Evolutionary conservation across 2,888 invertebrate species (phyloP), one percentile per base, ranked within the genome.

Genomic region (Orthonevra nobilis): DNA sequence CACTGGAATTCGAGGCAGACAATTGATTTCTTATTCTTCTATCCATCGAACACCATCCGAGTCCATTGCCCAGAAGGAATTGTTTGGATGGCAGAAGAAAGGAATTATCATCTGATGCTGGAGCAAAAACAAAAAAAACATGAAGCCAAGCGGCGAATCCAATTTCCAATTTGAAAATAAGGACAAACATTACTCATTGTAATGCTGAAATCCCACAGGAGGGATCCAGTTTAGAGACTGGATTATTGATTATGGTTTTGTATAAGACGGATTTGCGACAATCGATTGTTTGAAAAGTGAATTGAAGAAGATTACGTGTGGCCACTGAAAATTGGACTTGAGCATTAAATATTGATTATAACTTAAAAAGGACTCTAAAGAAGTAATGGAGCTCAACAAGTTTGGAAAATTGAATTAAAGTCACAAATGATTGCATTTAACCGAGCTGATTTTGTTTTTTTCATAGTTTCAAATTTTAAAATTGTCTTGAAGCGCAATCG

Each of bases 131-230:
- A 4, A 23, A 3, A 52, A 48, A 54, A 54, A 28, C 48, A 61
- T 61, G 50, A 19, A 48, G 50, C 38, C 44, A 44, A 58, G 17
- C 17, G 52, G 50, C 9, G 38, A 77, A 77, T 70, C 69, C 64
- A 64, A 77, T 77, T 70, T 77, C 32, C 58, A 64, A 77, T 64
- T 68, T 64, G 64, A 77, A 70, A 77, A 77, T 64, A 77, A 46
- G 75, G 63, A 77, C 75, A 70, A 77, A 77, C 75, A 77, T 77
- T 77, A 77, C 75, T 77, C 70, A 77, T 70, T 44, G 63, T 66
- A 60, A 36, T 38, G 52, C 63, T 63, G 69, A 58, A 77, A 77
- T 77, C 69, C 44, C 28, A 28, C 9, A 36, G 5, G 14, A 23
- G 26, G 19, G 1, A 12, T 2, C 20, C 2, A 23, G 15, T 10